These are phyloP conservation scores for Lamproptera curius DNA, from an alignment of 2,888 invertebrate genomes.

Conservation along the genomic window DNA sequence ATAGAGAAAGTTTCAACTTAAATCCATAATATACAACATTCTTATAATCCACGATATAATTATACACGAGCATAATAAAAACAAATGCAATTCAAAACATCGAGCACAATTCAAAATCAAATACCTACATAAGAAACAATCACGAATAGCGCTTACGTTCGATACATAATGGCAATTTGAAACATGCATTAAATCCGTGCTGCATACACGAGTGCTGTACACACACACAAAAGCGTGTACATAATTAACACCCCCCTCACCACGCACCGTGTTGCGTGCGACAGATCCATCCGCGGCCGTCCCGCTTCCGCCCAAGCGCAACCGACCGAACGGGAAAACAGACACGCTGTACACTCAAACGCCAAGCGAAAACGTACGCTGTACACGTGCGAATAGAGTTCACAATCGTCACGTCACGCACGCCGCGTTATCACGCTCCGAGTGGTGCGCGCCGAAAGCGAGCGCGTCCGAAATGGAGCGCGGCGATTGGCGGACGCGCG, in stretches of 20 bases:
- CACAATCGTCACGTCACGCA: slow-evolving; percentile 26
- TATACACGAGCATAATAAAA: no score
- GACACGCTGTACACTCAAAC: slow-evolving; percentile 43
- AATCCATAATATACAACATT: no score
- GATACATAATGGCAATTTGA: no score
- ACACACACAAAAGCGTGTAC: slow-evolving; percentile 28
- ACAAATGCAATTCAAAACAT: no score
- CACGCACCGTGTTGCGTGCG: slow-evolving; percentile 20
- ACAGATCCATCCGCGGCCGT: slow-evolving; percentile 57
- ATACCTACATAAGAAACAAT: no score
- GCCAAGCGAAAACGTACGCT: slow-evolving; percentile 23
- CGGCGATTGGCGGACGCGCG: slow-evolving; percentile 66
- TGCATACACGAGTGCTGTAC: no score
- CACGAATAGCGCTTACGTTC: no score
- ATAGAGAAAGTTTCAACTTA: no score
- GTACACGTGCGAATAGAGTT: slow-evolving; percentile 26
- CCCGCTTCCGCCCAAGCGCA: slow-evolving; percentile 66
- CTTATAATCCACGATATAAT: no score
- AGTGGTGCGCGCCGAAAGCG: slow-evolving; percentile 73
- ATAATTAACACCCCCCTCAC: slow-evolving; percentile 28
- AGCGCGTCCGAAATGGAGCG: slow-evolving; percentile 73
- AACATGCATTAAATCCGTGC: no score
- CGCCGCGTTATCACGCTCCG: slow-evolving; percentile 66
- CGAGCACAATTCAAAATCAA: no score
- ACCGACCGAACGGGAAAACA: slow-evolving; percentile 71